Evolutionary conservation across 2,888 invertebrate species (phyloP).

Genomic region (Hemithea aestivaria): DNA sequence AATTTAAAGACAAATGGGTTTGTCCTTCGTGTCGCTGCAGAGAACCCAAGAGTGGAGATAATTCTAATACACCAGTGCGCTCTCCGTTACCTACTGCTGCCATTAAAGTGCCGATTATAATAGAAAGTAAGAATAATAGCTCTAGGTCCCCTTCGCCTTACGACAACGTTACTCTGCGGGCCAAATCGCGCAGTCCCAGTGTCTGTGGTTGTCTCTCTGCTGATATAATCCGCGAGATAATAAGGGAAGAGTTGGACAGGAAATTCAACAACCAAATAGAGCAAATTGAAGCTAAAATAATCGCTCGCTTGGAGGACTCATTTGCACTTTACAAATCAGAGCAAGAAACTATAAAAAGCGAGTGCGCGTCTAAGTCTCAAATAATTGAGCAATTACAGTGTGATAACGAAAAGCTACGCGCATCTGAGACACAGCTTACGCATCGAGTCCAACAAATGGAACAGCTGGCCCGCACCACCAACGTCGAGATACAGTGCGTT

Average conservation of each 20-base stretch:
- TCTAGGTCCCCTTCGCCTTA: too few relatives aligned
- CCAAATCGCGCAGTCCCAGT: conserved; percentile 2
- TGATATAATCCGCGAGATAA: conserved; percentile 13
- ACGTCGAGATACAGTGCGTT: conserved; percentile 26
- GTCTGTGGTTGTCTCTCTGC: conserved; percentile 12
- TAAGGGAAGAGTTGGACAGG: too few relatives aligned
- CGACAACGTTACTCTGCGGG: conserved; percentile 14
- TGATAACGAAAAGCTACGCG: conserved; percentile 15
- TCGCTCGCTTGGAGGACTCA: conserved; percentile 3
- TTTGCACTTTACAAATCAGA: conserved; percentile 3
- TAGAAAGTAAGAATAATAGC: too few relatives aligned
- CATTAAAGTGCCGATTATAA: too few relatives aligned
- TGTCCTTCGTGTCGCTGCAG: conserved; percentile 10
- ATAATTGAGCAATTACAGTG: conserved; percentile 1
- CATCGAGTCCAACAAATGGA: conserved; percentile 19
- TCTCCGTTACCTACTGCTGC: not conserved
- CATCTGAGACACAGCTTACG: conserved; percentile 1
- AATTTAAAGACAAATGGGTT: conserved; percentile 7
- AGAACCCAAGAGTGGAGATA: conserved; percentile 5
- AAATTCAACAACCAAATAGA: conserved; percentile 4
- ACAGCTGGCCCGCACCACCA: conserved; percentile 20
- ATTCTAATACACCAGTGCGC: not conserved
- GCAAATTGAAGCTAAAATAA: conserved; percentile 4
- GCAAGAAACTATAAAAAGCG: conserved; percentile 5
- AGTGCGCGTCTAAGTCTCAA: not conserved